Base-by-base conservation (phyloP, 2,888 invertebrate species). In the Fragum fragum region DNA sequence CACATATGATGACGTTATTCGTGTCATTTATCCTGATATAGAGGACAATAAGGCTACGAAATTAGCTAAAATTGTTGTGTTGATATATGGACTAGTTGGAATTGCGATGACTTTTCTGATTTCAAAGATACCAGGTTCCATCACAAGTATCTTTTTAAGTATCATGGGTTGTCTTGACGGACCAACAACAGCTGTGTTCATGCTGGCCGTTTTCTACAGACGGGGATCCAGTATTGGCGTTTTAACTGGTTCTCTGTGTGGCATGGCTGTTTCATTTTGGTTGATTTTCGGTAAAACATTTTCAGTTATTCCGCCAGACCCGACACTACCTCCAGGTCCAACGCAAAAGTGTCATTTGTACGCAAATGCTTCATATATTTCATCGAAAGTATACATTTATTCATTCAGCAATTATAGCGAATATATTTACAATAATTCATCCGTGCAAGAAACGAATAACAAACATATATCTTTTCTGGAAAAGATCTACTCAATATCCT, bases 161-260 rank as follows among this genome's bases (percentile, higher is more conserved):
- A 66, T 78, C 28, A 68, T 75, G 57, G 77, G 71, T 0, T 69
- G 71, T 18, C 32, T 82, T 14, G 73, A 73, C 36, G 82, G 82
- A 5, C 75, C 82, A n/a, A 53, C 47, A 2, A 52, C 57, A 18
- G 82, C 68, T 2, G 32, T 82, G 14, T 82, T 79, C 66, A 23
- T 78, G 11, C 57, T 75, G 1, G 74, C 82, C 9, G 28, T 71
- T 11, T 59, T 75, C 9, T 72, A 68, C 21, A n/a, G 52, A 29
- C 21, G 75, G n/a, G 32, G 57, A 11, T 78, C 78, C 16, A 68
- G 75, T 29, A 79, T 75, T 59, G 82, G 75, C 16, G 55, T 82
- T 11, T 23, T 73, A 2, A 42, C 70, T 28, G 81, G 81, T 1
- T 61, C 63, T 39, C 0, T 77, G 16, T 73, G 36, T 16, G 81